Evolutionary conservation across 2,888 invertebrate species (phyloP), one percentile per base, ranked within the genome.

Genomic region (Phortica okadai): DNA sequence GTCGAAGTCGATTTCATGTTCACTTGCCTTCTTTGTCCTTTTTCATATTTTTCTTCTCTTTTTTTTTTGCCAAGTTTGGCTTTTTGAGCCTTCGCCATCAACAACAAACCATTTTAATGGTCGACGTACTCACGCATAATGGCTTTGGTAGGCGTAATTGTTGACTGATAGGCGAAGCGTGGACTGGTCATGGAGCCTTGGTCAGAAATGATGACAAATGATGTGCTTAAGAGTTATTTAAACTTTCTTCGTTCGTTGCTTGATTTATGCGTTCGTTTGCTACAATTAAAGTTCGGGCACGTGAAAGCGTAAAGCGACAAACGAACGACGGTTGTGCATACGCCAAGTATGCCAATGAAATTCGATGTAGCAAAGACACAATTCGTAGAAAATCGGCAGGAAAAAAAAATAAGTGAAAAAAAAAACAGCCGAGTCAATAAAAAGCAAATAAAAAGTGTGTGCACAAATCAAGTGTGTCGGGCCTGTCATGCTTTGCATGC

Each of bases 161-260:
- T 50, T 50, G 50, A 21, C 7, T 59, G 59, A 21, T 16, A 7
- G 14, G 16, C 59, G 14, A 10, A 2, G 59, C 7, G 59, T 14
- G 59, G 7, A 3, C n/a, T 59, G 33, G 10, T 10, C 33, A 10
- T 44, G 8, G 16, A n/a, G 44, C 42, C 10, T 54, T 56, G 59
- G 76, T 33, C 70, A 41, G 14, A 83, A 86, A 82, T 86, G 83
- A 85, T 85, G 84, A 85, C 81, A 85, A 85, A 86, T 88, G 82
- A 79, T 81, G 54, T 72, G 33, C 54, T 72, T 72, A 72, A 56
- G 21, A 72, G 41, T 54, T 56, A 56, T 72, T 72, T 72, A 72
- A 72, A 56, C 14, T 67, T 42, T 44, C 3, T 44, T 44, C 14
- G 7, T 72, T 25, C 62, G 21, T 62, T 10, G 62, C 62, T 74